Conservation (phyloP, 2,888 invertebrate genomes). For the Ellobium chinense region DNA sequence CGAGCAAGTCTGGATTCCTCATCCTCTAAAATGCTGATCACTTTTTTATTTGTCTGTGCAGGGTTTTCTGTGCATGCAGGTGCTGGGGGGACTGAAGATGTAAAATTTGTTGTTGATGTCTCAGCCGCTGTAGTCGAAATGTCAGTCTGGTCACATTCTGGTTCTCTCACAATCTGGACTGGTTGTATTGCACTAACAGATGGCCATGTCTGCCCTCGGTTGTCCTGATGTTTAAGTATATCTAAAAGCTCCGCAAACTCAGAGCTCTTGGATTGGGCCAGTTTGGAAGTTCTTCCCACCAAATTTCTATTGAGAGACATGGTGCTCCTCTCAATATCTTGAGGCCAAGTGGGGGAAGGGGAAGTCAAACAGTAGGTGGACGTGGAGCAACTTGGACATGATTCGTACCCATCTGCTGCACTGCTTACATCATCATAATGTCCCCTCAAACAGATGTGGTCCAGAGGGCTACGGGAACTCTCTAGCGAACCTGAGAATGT, state of each 20-base stretch:
- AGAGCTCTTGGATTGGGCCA: slow-evolving; percentile 23
- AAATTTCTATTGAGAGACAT: slow-evolving; percentile 54
- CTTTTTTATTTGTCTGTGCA: background rate
- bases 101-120: background rate
- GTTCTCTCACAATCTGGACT: no score
- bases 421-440: background rate
- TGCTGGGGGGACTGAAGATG: background rate
- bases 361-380: slow-evolving; percentile 5
- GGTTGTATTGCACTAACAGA: background rate
- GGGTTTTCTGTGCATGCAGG: background rate
- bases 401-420: slow-evolving; percentile 21
- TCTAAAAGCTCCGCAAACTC: slow-evolving; percentile 32
- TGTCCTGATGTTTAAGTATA: background rate
- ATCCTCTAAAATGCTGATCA: slow-evolving; percentile 37
- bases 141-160: background rate
- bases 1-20: slow-evolving; percentile 23
- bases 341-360: background rate
- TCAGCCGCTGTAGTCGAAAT: background rate
- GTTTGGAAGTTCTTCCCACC: slow-evolving; percentile 6
- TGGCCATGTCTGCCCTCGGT: background rate
- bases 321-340: slow-evolving; percentile 48
- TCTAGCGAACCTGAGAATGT: slow-evolving; percentile 7
- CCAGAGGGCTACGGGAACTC: background rate
- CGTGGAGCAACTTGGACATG: slow-evolving; percentile 23
- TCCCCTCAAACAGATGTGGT: slow-evolving; percentile 7